These are phyloP conservation scores for Cynocephalus volans DNA, from an alignment of 2,113 vertebrate species.

Conservation along the genomic window DNA sequence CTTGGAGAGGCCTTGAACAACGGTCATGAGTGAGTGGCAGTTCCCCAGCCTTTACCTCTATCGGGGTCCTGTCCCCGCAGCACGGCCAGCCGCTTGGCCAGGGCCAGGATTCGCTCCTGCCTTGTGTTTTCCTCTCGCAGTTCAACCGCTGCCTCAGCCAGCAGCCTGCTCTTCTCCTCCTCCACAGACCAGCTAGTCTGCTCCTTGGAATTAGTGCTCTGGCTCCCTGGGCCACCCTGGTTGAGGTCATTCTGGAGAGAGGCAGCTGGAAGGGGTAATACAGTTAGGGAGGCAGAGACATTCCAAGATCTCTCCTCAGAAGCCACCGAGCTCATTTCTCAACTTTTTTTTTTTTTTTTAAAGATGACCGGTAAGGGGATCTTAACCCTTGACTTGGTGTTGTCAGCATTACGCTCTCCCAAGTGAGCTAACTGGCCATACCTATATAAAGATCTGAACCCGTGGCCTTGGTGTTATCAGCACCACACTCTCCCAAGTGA, in stretches of 20 bases:
- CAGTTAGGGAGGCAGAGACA: slow-evolving; percentile 32
- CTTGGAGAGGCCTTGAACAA: background rate
- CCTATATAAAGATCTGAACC: no score
- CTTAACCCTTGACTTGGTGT: no score
- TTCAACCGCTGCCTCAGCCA: slow-evolving; percentile 93
- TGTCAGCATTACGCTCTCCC: no score
- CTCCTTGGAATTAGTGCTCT: slow-evolving; percentile 84
- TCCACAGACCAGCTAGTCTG: slow-evolving; percentile 90
- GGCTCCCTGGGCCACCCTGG: slow-evolving; percentile 81
- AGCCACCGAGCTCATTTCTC: slow-evolving; percentile 7
- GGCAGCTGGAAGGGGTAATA: slow-evolving; percentile 80
- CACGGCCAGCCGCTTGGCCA: slow-evolving; percentile 93
- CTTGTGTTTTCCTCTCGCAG: slow-evolving; percentile 92
- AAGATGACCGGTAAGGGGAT: no score
- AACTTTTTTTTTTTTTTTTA: background rate
- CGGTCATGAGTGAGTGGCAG: background rate
- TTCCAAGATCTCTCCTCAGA: slow-evolving; percentile 1
- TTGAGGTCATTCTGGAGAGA: slow-evolving; percentile 93
- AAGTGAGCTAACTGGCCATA: no score
- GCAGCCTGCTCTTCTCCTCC: slow-evolving; percentile 92
- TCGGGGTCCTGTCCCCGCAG: slow-evolving; percentile 95
- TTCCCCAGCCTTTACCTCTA: slow-evolving; percentile 88
- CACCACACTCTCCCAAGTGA: no score
- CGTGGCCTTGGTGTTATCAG: no score
- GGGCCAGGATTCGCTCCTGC: slow-evolving; percentile 92